Percentiles rank a stretch among this genome's conserved stretches.
These are phyloP conservation scores for Sminthurinus signatus DNA, from an alignment of 1,140 invertebrate species.

Conservation along the genomic window DNA sequence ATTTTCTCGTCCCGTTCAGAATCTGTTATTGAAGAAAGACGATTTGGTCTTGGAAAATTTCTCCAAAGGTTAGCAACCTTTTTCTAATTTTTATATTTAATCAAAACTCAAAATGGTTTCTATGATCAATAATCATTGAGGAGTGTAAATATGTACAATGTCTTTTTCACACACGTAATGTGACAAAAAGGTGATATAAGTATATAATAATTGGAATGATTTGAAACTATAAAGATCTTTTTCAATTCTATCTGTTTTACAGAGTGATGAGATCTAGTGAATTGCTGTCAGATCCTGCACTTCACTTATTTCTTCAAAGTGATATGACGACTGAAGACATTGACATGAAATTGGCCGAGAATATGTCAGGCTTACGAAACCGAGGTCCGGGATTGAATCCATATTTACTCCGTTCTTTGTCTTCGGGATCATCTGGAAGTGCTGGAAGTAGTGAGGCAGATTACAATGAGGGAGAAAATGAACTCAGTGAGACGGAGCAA, in stretches of 20 bases:
- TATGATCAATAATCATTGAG: too few species aligned
- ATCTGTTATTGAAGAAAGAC: conserved; percentile 28
- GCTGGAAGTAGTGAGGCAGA: background rate
- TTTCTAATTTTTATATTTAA: background rate
- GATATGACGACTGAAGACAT: conserved; percentile 31
- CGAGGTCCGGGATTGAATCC: background rate
- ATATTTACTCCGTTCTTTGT: conserved; percentile 4
- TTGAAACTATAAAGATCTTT: conserved; percentile 8
- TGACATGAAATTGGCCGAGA: conserved; percentile 22
- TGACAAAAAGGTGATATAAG: too few species aligned
- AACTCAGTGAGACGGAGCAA: background rate
- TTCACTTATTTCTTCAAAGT: conserved; percentile 38
- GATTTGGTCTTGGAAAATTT: conserved; percentile 33
- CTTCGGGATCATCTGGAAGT: conserved; percentile 4
- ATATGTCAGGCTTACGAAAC: conserved; percentile 8
- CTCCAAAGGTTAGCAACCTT: conserved; percentile 28
- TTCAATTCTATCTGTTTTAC: background rate
- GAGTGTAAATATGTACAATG: too few species aligned
- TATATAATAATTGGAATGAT: too few species aligned
- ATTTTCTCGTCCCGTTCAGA: conserved; percentile 30
- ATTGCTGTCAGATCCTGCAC: conserved; percentile 36
- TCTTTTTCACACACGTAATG: background rate
- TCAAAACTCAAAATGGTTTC: too few species aligned
- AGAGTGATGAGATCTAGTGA: conserved; percentile 37
- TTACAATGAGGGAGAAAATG: background rate